Percentiles rank a stretch among this genome's conserved stretches.
Evolutionary conservation across 2,888 invertebrate species (phyloP).

Genomic region (Timema cristinae): DNA sequence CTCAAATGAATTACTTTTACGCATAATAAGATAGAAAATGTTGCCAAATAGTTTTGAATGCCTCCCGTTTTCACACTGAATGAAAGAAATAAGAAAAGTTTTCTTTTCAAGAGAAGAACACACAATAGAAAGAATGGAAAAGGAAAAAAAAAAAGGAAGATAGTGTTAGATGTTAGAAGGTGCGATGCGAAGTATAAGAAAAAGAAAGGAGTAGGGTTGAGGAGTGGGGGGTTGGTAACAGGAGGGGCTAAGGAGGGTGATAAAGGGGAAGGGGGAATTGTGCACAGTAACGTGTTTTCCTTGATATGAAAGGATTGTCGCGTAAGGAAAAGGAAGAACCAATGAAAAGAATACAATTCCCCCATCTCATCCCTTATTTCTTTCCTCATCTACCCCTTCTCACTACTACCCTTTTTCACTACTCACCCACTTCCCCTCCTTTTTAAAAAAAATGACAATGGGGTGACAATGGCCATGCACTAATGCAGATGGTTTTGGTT

Average conservation of each 20-base stretch:
- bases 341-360: conserved; percentile 27
- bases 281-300: conserved; percentile 30
- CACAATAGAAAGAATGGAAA: neutral
- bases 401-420: neutral
- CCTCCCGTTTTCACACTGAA: neutral
- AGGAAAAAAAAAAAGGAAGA: conserved; percentile 7
- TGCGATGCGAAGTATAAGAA: conserved; percentile 16
- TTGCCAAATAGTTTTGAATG: conserved; percentile 26
- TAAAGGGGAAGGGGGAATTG: conserved; percentile 17
- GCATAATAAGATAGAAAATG: conserved; percentile 15
- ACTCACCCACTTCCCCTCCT: neutral
- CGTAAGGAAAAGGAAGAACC: conserved; percentile 11
- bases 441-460: neutral
- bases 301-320: conserved; percentile 23
- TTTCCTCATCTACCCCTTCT: neutral
- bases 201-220: neutral
- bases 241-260: neutral
- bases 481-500: conserved; percentile 27
- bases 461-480: conserved; percentile 12
- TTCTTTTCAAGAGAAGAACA: conserved; percentile 2
- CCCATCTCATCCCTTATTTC: conserved; percentile 13
- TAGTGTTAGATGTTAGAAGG: conserved; percentile 14
- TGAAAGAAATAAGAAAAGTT: neutral
- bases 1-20: conserved; percentile 27
- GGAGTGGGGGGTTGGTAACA: too few relatives aligned